These are phyloP conservation scores for Hucho hucho DNA, from an alignment of 2,113 vertebrate genomes.

Conservation along the genomic window DNA sequence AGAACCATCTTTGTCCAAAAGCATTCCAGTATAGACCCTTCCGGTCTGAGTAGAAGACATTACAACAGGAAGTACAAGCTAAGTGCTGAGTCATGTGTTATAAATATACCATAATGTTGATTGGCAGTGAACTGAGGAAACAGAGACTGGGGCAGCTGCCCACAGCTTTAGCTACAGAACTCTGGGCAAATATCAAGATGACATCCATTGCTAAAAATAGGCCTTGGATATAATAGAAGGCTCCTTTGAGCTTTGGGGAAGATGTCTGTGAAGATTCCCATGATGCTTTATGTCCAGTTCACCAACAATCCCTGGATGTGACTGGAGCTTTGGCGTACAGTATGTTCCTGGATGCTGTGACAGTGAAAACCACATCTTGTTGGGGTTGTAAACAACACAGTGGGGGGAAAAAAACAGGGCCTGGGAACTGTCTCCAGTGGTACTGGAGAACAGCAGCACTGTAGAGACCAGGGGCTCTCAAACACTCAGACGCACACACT, in stretches of 20 bases:
- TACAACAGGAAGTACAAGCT: slow-evolving; percentile 9
- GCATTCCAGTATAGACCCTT: not conserved
- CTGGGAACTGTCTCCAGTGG: slow-evolving; percentile 61
- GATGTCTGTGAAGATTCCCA: slow-evolving; percentile 36
- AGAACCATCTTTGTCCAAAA: slow-evolving; percentile 6
- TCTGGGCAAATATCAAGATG: slow-evolving; percentile 17
- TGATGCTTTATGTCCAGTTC: slow-evolving; percentile 23
- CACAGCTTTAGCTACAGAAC: slow-evolving; percentile 23
- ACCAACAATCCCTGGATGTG: slow-evolving; percentile 33
- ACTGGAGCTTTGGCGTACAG: not conserved
- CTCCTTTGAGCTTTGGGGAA: slow-evolving; percentile 40
- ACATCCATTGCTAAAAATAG: slow-evolving; percentile 13
- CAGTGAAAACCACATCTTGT: slow-evolving; percentile 60
- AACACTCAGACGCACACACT: not conserved
- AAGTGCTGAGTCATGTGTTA: not conserved
- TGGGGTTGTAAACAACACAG: slow-evolving; percentile 40
- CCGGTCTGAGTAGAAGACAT: not conserved
- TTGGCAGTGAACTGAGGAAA: slow-evolving; percentile 18
- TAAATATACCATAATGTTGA: slow-evolving; percentile 10
- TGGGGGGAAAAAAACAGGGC: slow-evolving; percentile 52
- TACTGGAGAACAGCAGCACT: slow-evolving; percentile 31
- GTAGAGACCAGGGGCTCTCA: slow-evolving; percentile 18
- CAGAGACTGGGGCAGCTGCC: slow-evolving; percentile 20
- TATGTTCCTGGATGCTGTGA: slow-evolving; percentile 47
- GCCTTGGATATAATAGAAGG: slow-evolving; percentile 37